Base-by-base conservation (phyloP, 2,113 vertebrate species). In the Salvelinus namaycush region DNA sequence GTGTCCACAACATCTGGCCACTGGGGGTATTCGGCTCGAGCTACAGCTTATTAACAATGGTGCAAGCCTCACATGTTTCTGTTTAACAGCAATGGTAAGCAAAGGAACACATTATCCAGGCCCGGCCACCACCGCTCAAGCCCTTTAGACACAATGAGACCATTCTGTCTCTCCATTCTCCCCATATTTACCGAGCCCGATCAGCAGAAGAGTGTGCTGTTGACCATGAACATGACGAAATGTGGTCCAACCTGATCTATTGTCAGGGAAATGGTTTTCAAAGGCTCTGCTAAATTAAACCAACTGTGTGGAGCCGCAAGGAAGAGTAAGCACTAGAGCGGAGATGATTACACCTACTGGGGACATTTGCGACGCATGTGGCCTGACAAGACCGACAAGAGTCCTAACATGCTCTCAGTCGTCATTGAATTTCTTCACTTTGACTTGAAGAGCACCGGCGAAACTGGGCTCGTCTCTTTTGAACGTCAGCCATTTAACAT, bases 1-100 rank as follows among this genome's bases (percentile, higher is more conserved):
- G 90, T 87, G 87, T 91, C 89, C 90, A 91, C 91, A 92, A 93
- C 92, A 94, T 93, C 92, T 92, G 91, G 91, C 86, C 89, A 87
- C 86, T 81, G 39, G 39, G 39, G 9, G 39, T 44, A 91, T 89
- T 85, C 84, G 14, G 51, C 82, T 82, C n/a, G 12, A n/a, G 60
- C 89, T 80, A 83, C 87, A 90, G 90, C 90, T 90, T 93, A 92
- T 94, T 93, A 94, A 89, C 92, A 90, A 91, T 79, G 91, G 88
- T 91, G 90, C 89, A 83, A 86, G 83, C 89, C 67, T 54, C 81
- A 88, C 91, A 94, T 94, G 93, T 94, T 94, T 94, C 90, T 86
- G 82, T 62, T 91, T 94, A 93, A 93, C 49, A 9, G 76, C 86
- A 31, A 79, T 44, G 39, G 39, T 12, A 11, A 88, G 91, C 85